A percentile compares a stretch with the other conserved stretches of the same genome.
Evolutionary conservation across 2,113 vertebrate species (phyloP).

Genomic region (Scomber colias): DNA sequence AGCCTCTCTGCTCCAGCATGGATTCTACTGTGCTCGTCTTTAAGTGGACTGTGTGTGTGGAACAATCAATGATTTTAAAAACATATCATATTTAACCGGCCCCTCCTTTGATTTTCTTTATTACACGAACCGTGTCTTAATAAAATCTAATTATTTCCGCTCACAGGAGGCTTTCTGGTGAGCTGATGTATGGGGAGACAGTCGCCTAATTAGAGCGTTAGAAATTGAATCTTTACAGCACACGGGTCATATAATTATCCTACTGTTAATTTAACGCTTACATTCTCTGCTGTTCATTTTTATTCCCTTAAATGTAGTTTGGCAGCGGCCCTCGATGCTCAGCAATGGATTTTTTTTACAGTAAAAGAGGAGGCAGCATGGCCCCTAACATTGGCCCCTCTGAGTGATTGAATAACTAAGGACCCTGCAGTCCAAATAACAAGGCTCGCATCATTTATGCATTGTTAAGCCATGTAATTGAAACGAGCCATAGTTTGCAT

Average conservation of each 20-base stretch:
- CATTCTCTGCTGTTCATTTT: slow-evolving; percentile 99
- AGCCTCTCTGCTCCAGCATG: slow-evolving; percentile 30
- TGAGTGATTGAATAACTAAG: slow-evolving; percentile 91
- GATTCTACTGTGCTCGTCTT: slow-evolving; percentile 37
- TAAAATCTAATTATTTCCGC: slow-evolving; percentile 86
- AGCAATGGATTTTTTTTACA: slow-evolving; percentile 86
- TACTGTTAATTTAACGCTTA: slow-evolving; percentile 99
- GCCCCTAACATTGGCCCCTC: slow-evolving; percentile 87
- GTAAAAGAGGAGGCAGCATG: slow-evolving; percentile 89
- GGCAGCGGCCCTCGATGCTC: slow-evolving; percentile 90
- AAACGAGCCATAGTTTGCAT: slow-evolving; percentile 99
- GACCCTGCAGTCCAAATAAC: slow-evolving; percentile 94
- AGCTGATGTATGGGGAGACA: slow-evolving; percentile 95
- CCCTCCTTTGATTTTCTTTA: slow-evolving; percentile 77
- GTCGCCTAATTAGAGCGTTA: slow-evolving; percentile 98
- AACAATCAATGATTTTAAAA: slow-evolving; percentile 69
- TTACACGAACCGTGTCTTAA: slow-evolving; percentile 81
- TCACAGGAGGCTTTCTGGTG: slow-evolving; percentile 81
- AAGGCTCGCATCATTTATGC: slow-evolving; percentile 98
- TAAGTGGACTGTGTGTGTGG: slow-evolving; percentile 52
- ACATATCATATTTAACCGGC: slow-evolving; percentile 74
- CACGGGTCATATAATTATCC: slow-evolving; percentile 98
- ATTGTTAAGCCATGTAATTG: slow-evolving; percentile 99
- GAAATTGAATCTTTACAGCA: slow-evolving; percentile 99
- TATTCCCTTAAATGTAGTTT: slow-evolving; percentile 99